phyloP scores from a whole-genome alignment of 2,888 invertebrate species.

The Andrena hattorfiana region DNA sequence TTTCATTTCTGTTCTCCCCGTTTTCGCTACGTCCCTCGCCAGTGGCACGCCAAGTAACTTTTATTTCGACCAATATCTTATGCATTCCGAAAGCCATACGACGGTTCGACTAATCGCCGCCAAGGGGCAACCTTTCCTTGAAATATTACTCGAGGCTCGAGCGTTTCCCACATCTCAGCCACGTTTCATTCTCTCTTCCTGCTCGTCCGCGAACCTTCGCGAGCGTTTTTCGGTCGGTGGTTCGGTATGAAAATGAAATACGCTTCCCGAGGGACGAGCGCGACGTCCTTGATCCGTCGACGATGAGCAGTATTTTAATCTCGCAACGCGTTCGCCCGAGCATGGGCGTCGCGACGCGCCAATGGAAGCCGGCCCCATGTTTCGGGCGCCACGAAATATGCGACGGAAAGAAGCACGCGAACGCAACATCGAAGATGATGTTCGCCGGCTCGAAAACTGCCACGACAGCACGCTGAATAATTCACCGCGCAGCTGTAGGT shows the following conservation, averaged over 20 bases:
- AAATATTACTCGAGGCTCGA: conserved; percentile 10
- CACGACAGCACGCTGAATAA: conserved; percentile 36
- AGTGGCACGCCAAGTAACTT: background rate
- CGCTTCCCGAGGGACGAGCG: conserved; percentile 52
- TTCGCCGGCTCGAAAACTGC: conserved; percentile 24
- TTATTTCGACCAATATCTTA: background rate
- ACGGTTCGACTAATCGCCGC: conserved; percentile 30
- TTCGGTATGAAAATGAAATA: conserved; percentile 63
- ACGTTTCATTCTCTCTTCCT: conserved; percentile 3
- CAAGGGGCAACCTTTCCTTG: conserved; percentile 19
- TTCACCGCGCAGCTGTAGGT: conserved; percentile 24
- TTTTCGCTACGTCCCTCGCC: background rate
- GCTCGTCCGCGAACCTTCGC: background rate
- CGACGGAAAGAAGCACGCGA: background rate
- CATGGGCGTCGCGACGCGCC: conserved; percentile 9
- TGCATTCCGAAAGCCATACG: background rate
- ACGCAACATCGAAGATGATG: conserved; percentile 18
- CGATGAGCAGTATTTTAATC: conserved; percentile 67
- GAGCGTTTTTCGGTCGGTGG: background rate
- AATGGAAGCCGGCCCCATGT: background rate
- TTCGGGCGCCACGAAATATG: background rate
- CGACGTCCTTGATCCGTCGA: conserved; percentile 39
- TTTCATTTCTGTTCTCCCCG: background rate
- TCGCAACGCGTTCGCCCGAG: conserved; percentile 47
- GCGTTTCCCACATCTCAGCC: background rate